Conservation (phyloP, 2,797 vertebrate species). For the Syncerus caffer region DNA sequence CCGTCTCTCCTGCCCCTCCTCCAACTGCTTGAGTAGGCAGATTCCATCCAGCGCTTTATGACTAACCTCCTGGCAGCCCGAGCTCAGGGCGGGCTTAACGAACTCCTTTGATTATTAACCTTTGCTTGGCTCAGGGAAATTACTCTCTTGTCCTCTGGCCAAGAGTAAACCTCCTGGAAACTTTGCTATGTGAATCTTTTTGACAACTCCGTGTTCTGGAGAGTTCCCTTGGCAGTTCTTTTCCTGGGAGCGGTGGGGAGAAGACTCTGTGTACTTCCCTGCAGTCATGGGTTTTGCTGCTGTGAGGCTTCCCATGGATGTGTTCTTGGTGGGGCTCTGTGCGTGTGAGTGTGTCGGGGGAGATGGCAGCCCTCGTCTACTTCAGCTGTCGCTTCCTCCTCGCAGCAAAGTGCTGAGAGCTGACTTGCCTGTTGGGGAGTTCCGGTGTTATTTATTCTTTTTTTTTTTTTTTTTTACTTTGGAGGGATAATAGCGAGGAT, state of each 20-base stretch:
- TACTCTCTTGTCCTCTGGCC: neutral
- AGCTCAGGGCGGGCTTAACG: neutral
- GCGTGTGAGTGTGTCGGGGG: too few species aligned
- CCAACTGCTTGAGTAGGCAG: neutral
- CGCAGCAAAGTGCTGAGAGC: neutral
- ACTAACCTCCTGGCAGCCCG: neutral
- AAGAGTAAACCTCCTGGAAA: neutral
- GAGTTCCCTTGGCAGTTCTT: neutral
- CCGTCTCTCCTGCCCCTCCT: too few species aligned
- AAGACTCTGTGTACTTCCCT: neutral
- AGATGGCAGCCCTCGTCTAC: neutral
- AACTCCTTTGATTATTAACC: slow-evolving; percentile 25
- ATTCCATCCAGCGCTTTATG: neutral
- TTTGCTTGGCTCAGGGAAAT: neutral
- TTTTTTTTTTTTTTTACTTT: neutral
- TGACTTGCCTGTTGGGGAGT: neutral
- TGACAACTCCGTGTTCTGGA: neutral
- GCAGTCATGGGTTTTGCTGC: neutral
- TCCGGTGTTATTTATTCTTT: neutral
- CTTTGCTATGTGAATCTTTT: neutral
- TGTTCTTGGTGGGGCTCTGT: rapidly evolving
- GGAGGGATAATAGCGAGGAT: neutral
- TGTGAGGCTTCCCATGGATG: neutral
- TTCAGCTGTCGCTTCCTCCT: neutral
- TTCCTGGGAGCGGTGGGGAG: neutral